Evolutionary conservation across 2,113 vertebrate species (phyloP).

Genomic region (Chaenogobius annularis): DNA sequence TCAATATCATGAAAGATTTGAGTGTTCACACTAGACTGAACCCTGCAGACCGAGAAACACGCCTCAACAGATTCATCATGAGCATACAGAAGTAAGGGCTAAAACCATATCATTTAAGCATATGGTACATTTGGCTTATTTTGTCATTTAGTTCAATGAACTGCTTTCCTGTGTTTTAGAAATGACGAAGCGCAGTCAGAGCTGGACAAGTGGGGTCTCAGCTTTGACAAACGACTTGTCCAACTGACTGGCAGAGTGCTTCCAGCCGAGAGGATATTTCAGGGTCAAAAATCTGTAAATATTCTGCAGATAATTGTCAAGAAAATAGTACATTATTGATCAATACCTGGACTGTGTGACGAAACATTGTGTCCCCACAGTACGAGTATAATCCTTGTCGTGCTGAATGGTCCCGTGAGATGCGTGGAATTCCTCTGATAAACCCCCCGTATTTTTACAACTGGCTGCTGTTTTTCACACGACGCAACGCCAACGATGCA

Average conservation of each 20-base stretch:
- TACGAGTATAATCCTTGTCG: slow-evolving; percentile 82
- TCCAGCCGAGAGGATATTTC: slow-evolving; percentile 85
- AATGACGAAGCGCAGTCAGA: slow-evolving; percentile 83
- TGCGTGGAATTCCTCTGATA: slow-evolving; percentile 81
- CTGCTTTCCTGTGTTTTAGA: slow-evolving; percentile 64
- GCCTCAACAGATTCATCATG: slow-evolving; percentile 80
- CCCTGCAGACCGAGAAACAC: slow-evolving; percentile 83
- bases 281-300: slow-evolving; percentile 78
- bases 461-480: slow-evolving; percentile 85
- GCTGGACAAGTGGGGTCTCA: slow-evolving; percentile 87
- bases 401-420: slow-evolving; percentile 90
- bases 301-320: background rate
- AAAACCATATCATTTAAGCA: no score
- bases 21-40: slow-evolving; percentile 82
- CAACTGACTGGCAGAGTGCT: slow-evolving; percentile 84
- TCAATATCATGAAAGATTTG: slow-evolving; percentile 89
- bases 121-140: no score
- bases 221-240: slow-evolving; percentile 85
- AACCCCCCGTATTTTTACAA: slow-evolving; percentile 76
- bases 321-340: background rate
- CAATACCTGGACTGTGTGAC: background rate
- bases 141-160: no score
- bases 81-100: slow-evolving; percentile 80
- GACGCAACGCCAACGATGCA: slow-evolving; percentile 78
- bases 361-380: slow-evolving; percentile 65